A percentile compares a stretch with the other conserved stretches of the same genome.
Evolutionary conservation across 1,140 invertebrate species (phyloP).

Genomic region (Apis florea): DNA sequence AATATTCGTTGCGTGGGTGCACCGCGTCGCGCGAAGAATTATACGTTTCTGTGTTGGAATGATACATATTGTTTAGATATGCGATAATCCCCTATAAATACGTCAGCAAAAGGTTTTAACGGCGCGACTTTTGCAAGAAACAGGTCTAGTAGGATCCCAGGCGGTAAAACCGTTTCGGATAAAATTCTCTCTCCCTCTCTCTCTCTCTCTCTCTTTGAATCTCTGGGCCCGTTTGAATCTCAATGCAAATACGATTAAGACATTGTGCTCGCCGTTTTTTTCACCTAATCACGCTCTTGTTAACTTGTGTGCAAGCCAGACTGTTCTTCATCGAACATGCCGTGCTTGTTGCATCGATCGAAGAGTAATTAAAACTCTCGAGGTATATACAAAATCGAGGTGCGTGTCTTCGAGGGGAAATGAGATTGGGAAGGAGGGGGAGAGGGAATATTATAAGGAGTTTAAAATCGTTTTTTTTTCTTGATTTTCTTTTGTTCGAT

Average conservation of each 20-base stretch:
- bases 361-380: neutral
- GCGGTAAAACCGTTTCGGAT: neutral
- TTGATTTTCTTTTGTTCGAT: too few relatives aligned
- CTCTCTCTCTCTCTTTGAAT: neutral
- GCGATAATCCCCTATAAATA: conserved; percentile 41
- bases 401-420: neutral
- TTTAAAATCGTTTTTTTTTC: too few relatives aligned
- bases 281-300: neutral
- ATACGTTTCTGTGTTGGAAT: conserved; percentile 10
- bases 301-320: neutral
- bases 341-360: neutral
- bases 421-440: neutral
- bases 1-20: too few relatives aligned
- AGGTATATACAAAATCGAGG: neutral
- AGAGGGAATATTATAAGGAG: neutral
- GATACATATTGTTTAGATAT: conserved; percentile 45
- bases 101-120: conserved; percentile 3
- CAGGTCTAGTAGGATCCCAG: conserved; percentile 18
- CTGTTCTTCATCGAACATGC: neutral
- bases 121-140: conserved; percentile 16
- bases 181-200: conserved; percentile 18
- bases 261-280: conserved; percentile 20
- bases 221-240: conserved; percentile 19
- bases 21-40: conserved; percentile 22
- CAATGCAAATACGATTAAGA: conserved; percentile 38